Base-by-base conservation (phyloP, 2,888 invertebrate genomes). In the Cosmia trapezina region DNA sequence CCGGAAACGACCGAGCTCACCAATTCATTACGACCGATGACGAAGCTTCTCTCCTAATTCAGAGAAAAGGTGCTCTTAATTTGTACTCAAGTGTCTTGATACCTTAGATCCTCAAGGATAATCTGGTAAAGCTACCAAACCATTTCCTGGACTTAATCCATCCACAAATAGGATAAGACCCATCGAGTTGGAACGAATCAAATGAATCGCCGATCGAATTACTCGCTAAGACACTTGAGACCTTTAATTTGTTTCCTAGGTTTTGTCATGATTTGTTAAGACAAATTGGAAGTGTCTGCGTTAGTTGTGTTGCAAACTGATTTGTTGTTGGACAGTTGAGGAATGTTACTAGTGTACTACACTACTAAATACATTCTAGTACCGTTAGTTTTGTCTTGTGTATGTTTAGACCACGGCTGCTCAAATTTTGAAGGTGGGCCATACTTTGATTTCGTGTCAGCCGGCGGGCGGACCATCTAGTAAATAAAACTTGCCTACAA, bases 121-220 rank as follows among this genome's bases (percentile, higher is more conserved):
- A 86, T 85, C 87, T 82, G 73, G 80, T 59, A 75, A 75, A 75
- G 70, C 85, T 68, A 77, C 70, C 71, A 68, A 78, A 76, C 78
- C 79, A 80, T 83, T 85, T 83, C 77, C 80, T 85, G 78, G 67
- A 70, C 84, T 85, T 89, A 88, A 89, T 89, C 86, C 86, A 86
- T 83, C 86, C 81, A 83, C 85, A 89, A 89, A 89, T 87, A 89
- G 83, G 86, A 86, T 84, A 80, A 85, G 79, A 86, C 78, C 75
- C 87, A 84, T 83, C 64, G 80, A 86, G 73, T 82, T 81, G 78
- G 72, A 86, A 83, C 78, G 79, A 83, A 85, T 87, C 81, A 83
- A 87, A 87, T 83, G 79, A 84, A 86, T 86, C 72, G 77, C 47
- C 73, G 81, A 86, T 88, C 87, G 81, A 88, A 88, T 88, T 88